phyloP scores from a whole-genome alignment of 2,113 vertebrate species.

The Osmerus mordax region DNA sequence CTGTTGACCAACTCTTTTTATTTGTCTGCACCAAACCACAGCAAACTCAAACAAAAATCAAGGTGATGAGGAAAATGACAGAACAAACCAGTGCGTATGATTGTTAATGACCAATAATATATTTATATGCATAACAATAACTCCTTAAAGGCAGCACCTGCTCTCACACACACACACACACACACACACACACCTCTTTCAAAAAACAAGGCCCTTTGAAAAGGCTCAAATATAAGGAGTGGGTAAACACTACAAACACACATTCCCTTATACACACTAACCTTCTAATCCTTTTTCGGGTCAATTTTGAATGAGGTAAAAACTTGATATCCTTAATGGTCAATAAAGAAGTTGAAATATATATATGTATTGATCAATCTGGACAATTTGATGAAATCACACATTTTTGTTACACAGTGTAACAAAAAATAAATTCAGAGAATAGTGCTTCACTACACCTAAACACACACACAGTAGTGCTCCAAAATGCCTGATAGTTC shows the following conservation, averaged over 20 bases:
- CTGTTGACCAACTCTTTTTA: constrained; percentile 28
- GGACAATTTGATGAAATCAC: too few species aligned
- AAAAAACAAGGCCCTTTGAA: constrained; percentile 9
- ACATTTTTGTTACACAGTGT: too few species aligned
- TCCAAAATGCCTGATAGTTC: too few species aligned
- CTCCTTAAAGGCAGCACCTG: constrained; percentile 14
- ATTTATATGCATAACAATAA: constrained; percentile 5
- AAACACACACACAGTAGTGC: background rate
- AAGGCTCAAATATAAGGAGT: constrained; percentile 1
- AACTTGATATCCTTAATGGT: background rate
- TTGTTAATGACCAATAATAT: constrained; percentile 11
- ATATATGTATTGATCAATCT: too few species aligned
- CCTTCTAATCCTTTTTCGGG: too few species aligned
- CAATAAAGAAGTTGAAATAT: too few species aligned
- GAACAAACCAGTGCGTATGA: constrained; percentile 12
- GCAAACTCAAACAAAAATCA: constrained; percentile 5
- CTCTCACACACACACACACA: constrained; percentile 17
- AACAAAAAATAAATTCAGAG: too few species aligned
- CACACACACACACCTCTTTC: background rate
- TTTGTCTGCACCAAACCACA: constrained; percentile 34
- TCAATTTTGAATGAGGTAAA: background rate
- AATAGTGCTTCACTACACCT: background rate
- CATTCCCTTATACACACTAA: background rate
- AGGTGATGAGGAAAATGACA: constrained; percentile 13
- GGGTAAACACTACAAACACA: background rate